These are phyloP conservation scores for Leptopterna dolabrata DNA, from an alignment of 2,888 invertebrate species.

Conservation along the genomic window DNA sequence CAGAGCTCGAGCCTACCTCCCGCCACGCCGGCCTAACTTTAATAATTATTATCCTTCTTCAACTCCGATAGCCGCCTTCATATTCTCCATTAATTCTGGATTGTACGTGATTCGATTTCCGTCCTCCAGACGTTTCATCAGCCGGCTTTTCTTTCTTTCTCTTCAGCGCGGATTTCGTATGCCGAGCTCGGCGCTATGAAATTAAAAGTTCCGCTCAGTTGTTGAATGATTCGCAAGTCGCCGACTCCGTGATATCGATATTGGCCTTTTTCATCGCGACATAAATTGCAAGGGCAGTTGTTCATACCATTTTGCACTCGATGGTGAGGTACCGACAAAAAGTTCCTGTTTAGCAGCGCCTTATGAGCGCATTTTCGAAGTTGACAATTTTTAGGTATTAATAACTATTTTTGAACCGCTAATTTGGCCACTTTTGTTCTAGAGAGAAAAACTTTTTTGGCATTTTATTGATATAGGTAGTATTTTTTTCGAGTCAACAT, in stretches of 20 bases:
- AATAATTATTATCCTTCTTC: constrained; percentile 26
- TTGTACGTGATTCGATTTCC: constrained; percentile 19
- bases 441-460: background rate
- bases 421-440: too few species aligned
- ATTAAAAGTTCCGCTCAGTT: constrained; percentile 21
- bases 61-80: constrained; percentile 20
- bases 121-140: background rate
- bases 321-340: too few species aligned
- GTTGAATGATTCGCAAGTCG: background rate
- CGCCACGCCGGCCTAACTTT: constrained; percentile 1
- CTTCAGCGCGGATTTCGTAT: background rate
- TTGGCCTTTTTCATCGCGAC: background rate
- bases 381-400: too few species aligned
- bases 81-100: constrained; percentile 19
- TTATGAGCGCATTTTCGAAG: too few species aligned
- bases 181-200: background rate
- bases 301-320: too few species aligned
- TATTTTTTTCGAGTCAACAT: too few species aligned
- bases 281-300: too few species aligned
- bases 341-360: too few species aligned
- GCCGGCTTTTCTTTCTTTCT: background rate
- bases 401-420: too few species aligned
- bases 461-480: too few species aligned
- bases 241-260: background rate
- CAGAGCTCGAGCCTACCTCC: background rate